Evolutionary conservation across 2,797 vertebrate genomes (phyloP).

Genomic region (Siniperca scherzeri): DNA sequence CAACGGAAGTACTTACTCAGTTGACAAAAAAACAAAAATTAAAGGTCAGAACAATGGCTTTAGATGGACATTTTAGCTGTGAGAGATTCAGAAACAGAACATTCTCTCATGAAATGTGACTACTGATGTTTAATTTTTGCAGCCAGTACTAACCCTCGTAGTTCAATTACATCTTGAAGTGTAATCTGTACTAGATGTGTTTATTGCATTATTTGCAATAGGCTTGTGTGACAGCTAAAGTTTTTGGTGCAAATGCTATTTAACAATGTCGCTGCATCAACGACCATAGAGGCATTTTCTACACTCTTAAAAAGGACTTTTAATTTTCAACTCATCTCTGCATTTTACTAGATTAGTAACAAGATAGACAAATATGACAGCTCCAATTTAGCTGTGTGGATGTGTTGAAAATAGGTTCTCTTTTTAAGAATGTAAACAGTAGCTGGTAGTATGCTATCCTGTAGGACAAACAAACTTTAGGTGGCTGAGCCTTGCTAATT

Average conservation of each 20-base stretch:
- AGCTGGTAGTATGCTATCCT: conserved; percentile 47
- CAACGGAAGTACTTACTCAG: background rate
- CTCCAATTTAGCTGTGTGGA: background rate
- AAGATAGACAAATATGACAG: background rate
- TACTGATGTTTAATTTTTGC: conserved; percentile 32
- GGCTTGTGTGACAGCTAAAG: conserved; percentile 62
- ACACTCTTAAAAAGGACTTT: conserved; percentile 62
- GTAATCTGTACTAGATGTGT: conserved; percentile 34
- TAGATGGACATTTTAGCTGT: conserved; percentile 64
- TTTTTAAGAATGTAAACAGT: conserved; percentile 63
- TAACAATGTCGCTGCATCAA: conserved; percentile 30
- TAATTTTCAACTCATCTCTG: conserved; percentile 54
- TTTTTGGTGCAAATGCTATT: conserved; percentile 37
- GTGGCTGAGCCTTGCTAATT: conserved; percentile 46
- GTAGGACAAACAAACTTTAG: conserved; percentile 22
- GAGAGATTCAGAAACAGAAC: conserved; percentile 30
- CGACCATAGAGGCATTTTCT: conserved; percentile 37
- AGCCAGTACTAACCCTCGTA: conserved; percentile 66
- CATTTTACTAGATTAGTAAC: background rate
- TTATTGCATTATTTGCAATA: conserved; percentile 50
- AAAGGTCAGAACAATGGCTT: background rate
- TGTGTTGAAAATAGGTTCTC: conserved; percentile 58
- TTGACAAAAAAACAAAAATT: background rate
- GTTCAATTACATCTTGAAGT: background rate
- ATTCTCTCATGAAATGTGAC: conserved; percentile 9